Evolutionary conservation across 2,113 vertebrate genomes (phyloP).

Genomic region (Nesoenas mayeri): DNA sequence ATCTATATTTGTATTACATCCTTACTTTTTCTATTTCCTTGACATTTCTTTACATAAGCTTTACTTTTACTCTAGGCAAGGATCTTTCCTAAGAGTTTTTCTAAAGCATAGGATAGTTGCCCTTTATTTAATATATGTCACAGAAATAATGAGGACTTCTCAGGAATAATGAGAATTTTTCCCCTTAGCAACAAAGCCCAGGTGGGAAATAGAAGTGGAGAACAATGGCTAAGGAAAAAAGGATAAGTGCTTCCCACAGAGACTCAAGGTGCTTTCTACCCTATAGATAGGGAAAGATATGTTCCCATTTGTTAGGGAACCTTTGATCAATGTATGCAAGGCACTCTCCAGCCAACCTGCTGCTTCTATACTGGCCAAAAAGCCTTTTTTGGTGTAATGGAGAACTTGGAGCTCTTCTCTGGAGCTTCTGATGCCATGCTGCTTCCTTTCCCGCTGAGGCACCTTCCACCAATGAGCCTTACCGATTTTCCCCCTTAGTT

Average conservation of each 20-base stretch:
- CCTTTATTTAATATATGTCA: background rate
- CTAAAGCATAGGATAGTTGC: background rate
- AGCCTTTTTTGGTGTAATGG: accelerated
- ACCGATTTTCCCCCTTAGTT: background rate
- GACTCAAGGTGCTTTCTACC: background rate
- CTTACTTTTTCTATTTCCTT: background rate
- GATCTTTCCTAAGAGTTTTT: background rate
- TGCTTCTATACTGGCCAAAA: background rate
- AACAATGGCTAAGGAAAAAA: background rate
- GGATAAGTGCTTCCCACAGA: background rate
- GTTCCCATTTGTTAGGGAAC: background rate
- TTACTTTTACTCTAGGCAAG: background rate
- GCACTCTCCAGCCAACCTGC: background rate
- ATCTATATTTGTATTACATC: background rate
- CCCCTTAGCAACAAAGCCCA: background rate
- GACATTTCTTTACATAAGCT: background rate
- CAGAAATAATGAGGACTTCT: background rate
- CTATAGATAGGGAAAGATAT: background rate
- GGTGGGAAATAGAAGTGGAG: background rate
- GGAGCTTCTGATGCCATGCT: accelerated
- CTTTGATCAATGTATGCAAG: background rate
- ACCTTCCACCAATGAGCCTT: background rate
- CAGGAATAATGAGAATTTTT: background rate
- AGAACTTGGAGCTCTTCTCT: background rate
- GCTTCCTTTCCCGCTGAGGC: background rate